Conservation (phyloP, 2,888 invertebrate species). For the Volucella zonaria region DNA sequence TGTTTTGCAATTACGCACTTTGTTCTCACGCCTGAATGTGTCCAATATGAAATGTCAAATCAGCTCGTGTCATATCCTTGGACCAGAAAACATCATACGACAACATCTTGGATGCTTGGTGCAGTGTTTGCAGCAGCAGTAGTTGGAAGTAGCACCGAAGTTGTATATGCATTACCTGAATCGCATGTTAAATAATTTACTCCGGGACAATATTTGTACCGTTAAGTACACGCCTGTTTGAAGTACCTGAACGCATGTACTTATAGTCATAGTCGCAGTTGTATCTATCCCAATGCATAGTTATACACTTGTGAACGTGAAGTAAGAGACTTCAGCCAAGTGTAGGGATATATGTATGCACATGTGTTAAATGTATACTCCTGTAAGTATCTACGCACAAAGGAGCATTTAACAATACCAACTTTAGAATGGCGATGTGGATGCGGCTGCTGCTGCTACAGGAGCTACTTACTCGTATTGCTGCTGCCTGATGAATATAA, state of each 20-base stretch:
- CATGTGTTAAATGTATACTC: not conserved
- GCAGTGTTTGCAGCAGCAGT: too few species aligned
- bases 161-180: conserved; percentile 43
- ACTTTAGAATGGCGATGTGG: not conserved
- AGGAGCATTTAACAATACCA: conserved; percentile 56
- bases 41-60: too few species aligned
- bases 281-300: not conserved
- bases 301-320: not conserved
- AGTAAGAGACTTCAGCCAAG: conserved; percentile 50
- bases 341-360: conserved; percentile 54
- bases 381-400: conserved; percentile 31
- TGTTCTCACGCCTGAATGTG: too few species aligned
- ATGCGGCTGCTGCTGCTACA: conserved; percentile 30
- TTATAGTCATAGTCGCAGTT: not conserved
- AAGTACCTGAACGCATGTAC: not conserved
- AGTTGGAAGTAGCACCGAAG: too few species aligned
- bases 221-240: conserved; percentile 44
- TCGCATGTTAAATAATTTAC: conserved; percentile 70
- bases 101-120: too few species aligned
- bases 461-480: conserved; percentile 3
- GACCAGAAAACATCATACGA: too few species aligned
- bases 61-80: too few species aligned
- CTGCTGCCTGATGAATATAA: conserved; percentile 68
- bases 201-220: conserved; percentile 58
- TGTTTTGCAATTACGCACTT: too few species aligned